Evolutionary conservation across 2,888 invertebrate genomes (phyloP).

Genomic region (Eupithecia pulchellata): DNA sequence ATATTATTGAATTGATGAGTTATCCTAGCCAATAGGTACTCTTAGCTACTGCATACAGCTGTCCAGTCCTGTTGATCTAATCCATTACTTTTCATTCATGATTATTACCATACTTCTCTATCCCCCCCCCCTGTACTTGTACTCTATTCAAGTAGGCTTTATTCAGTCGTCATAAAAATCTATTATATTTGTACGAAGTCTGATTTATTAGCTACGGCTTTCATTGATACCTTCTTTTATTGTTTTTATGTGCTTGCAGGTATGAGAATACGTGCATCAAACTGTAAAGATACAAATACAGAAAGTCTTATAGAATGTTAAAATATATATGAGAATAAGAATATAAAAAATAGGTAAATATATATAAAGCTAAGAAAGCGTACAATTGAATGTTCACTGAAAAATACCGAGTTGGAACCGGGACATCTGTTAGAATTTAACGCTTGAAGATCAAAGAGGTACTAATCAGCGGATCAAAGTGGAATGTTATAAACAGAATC

Average conservation of each 20-base stretch:
- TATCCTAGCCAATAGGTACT: no score
- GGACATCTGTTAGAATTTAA: conserved; percentile 51
- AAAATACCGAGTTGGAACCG: conserved; percentile 34
- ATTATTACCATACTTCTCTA: no score
- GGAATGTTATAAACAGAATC: conserved; percentile 43
- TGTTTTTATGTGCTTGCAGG: not conserved
- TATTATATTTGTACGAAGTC: not conserved
- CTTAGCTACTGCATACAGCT: no score
- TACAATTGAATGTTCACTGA: not conserved
- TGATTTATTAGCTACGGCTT: not conserved
- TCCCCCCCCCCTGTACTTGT: no score
- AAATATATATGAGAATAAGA: no score
- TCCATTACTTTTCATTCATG: no score
- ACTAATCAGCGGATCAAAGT: conserved; percentile 57
- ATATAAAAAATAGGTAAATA: no score
- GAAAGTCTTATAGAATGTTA: no score
- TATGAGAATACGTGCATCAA: not conserved
- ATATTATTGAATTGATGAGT: no score
- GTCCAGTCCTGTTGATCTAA: no score
- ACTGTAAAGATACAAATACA: not conserved
- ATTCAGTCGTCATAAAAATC: no score
- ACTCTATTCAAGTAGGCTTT: no score
- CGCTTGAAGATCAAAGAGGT: conserved; percentile 52
- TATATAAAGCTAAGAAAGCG: not conserved
- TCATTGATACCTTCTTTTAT: not conserved